These are phyloP conservation scores for Catostylus mosaicus DNA, from an alignment of 30 jellyfish, hydroid and myxozoan genomes.

Conservation along the genomic window DNA sequence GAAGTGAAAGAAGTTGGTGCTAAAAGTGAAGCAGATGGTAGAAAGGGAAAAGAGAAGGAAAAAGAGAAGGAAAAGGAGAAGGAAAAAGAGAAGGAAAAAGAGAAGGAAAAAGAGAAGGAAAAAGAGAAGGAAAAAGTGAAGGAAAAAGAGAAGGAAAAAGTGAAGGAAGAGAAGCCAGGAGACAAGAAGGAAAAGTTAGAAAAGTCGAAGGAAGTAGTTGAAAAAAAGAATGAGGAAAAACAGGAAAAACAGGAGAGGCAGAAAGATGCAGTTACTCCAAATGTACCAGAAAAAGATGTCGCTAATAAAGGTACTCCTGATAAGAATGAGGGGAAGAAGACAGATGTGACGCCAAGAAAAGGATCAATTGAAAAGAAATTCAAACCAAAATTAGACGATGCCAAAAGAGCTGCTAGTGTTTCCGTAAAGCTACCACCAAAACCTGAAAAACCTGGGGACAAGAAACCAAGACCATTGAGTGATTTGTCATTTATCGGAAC, in stretches of 20 bases:
- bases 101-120: neutral
- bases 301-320: neutral
- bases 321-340: constrained; percentile 3
- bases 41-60: neutral
- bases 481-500: constrained; percentile 11
- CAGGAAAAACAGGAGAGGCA: neutral
- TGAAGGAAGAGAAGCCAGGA: neutral
- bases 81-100: neutral
- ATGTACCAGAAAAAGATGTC: neutral
- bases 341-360: neutral
- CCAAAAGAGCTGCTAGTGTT: constrained; percentile 33
- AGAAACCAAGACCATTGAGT: constrained; percentile 48
- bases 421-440: constrained; percentile 16
- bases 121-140: neutral
- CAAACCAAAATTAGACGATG: constrained; percentile 24
- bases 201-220: constrained; percentile 4
- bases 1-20: neutral
- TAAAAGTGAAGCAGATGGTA: neutral
- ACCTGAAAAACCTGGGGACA: neutral
- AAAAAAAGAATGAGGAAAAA: neutral
- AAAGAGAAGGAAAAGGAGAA: constrained; percentile 14
- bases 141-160: neutral
- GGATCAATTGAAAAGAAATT: neutral
- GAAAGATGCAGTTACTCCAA: neutral
- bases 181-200: neutral